Evolutionary conservation across 2,888 invertebrate species (phyloP), one percentile per base, ranked within the genome.

Genomic region (Salpingus planirostris): DNA sequence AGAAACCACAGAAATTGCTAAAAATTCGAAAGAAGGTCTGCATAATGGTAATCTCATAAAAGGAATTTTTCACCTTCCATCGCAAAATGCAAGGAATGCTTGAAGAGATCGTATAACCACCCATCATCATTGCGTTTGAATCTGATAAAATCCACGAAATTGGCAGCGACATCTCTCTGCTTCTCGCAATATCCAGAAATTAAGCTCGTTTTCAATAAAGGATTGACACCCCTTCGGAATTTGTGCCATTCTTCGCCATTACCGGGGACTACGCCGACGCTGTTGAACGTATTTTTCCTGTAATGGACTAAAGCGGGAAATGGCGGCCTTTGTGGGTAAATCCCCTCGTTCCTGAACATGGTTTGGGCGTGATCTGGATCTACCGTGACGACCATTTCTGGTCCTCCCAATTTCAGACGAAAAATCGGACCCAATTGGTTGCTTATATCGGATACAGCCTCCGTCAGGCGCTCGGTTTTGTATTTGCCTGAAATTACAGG

Each of bases 241-340:
- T 66, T 62, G 42, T 70, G 66, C 76, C 76, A 76, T 43, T 74
- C 71, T 11, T 67, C 64, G 0, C 74, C 75, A 53, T 74, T 74
- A 27, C 69, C 69, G 37, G 73, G 70, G 8, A 74, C 70, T 3
- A 74, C 60, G 7, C 74, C 75, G 6, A 67, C 66, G 35, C 71
- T 69, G 7, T 52, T 54, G 40, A 60, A 65, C 3, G 43, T 42
- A 42, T 65, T 59, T 38, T 65, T 48, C 24, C 74, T 53, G 44
- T 70, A 72, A 38, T 66, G 52, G 31, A 65, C 57, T 4, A 71
- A 58, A 1, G 73, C 71, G 22, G 70, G 69, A 46, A 76, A 66
- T 2, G 70, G 63, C 2, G 68, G 68, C 23, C 74, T 62, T 32
- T 60, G 45, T 1, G 75, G 74, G 27, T 49, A 54, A 39, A 61